Percentiles rank a stretch among this genome's conserved stretches.
phyloP scores from a whole-genome alignment of 2,113 vertebrate genomes.

The Tapirus terrestris region DNA sequence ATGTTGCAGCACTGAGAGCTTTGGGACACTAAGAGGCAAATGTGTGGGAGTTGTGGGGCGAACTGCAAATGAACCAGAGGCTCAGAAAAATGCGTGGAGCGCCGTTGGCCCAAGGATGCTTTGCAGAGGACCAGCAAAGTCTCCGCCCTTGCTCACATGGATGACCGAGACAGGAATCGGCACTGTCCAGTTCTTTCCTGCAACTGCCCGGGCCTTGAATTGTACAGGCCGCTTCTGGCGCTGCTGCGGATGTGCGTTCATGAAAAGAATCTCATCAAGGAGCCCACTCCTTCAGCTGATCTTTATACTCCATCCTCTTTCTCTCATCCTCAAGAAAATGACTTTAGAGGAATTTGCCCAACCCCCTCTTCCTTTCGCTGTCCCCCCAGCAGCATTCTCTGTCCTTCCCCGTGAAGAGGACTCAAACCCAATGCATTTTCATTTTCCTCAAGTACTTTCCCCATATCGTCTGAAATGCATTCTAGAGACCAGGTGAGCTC shows the following conservation, averaged over 20 bases:
- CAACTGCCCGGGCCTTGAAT: conserved; percentile 70
- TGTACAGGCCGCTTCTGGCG: conserved; percentile 61
- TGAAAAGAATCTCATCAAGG: conserved; percentile 70
- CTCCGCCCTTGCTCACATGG: conserved; percentile 61
- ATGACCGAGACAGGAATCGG: conserved; percentile 46
- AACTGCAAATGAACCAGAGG: conserved; percentile 84
- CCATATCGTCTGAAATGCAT: conserved; percentile 24
- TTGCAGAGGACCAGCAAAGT: conserved; percentile 58
- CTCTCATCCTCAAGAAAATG: conserved; percentile 35
- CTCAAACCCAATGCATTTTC: conserved; percentile 34
- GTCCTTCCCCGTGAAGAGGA: not conserved
- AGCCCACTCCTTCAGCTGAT: conserved; percentile 54
- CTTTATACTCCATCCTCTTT: not conserved
- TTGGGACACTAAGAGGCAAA: conserved; percentile 84
- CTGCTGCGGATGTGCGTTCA: conserved; percentile 68
- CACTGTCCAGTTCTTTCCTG: conserved; percentile 13
- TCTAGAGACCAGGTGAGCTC: not conserved
- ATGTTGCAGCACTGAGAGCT: conserved; percentile 85
- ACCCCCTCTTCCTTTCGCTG: not conserved
- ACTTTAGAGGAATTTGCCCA: not conserved
- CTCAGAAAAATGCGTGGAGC: conserved; percentile 77
- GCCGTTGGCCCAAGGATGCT: conserved; percentile 74
- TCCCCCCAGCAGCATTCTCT: not conserved
- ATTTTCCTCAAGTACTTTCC: conserved; percentile 58
- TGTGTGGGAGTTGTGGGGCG: conserved; percentile 86